Percentiles rank a stretch among this genome's conserved stretches.
These are phyloP conservation scores for Mallotus villosus DNA, from an alignment of 2,797 vertebrate genomes.

Conservation along the genomic window DNA sequence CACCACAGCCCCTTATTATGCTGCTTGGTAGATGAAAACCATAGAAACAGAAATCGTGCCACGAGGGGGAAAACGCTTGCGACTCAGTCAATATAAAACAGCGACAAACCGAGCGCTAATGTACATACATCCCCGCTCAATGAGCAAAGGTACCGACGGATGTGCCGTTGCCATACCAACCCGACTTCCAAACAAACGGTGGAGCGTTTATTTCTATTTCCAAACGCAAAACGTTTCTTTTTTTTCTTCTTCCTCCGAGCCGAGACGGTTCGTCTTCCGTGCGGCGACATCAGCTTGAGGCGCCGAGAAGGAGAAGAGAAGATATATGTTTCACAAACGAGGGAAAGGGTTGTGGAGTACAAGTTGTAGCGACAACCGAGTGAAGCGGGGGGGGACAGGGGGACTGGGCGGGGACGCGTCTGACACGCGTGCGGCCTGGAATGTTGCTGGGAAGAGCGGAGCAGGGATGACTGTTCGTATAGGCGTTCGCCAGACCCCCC, in stretches of 20 bases:
- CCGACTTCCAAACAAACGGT: background rate
- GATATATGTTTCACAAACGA: too few relatives aligned
- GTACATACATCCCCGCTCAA: background rate
- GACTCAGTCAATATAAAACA: background rate
- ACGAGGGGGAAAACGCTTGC: background rate
- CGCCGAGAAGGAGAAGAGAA: background rate
- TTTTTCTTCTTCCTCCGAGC: background rate
- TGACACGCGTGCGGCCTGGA: too few relatives aligned
- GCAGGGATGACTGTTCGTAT: too few relatives aligned
- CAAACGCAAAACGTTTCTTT: background rate
- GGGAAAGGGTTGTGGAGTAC: too few relatives aligned
- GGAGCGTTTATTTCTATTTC: background rate
- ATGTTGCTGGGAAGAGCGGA: too few relatives aligned
- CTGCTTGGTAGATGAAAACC: background rate
- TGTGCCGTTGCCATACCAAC: constrained; percentile 2
- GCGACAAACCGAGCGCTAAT: background rate
- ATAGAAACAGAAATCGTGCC: too few relatives aligned
- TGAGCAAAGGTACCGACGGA: too few relatives aligned
- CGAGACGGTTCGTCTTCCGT: background rate
- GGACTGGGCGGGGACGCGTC: too few relatives aligned
- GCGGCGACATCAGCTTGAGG: background rate
- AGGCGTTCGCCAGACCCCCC: too few relatives aligned
- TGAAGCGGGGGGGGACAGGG: too few relatives aligned
- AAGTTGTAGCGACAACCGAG: too few relatives aligned
- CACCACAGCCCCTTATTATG: background rate